Conservation (phyloP, 2,113 vertebrate genomes). For the Datnioides undecimradiatus region DNA sequence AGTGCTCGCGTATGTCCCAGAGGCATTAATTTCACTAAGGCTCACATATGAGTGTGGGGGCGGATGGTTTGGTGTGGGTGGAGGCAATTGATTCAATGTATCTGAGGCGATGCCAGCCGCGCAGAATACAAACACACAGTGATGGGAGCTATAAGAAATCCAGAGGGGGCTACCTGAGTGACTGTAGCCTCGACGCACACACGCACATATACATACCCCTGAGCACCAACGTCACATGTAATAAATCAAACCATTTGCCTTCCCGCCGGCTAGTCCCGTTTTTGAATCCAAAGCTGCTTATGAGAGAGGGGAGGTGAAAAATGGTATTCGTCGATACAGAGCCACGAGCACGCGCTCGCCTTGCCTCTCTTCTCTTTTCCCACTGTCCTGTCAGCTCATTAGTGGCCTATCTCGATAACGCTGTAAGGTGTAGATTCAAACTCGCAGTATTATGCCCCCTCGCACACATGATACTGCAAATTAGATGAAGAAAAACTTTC, state of each 20-base stretch:
- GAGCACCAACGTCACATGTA: conserved; percentile 49
- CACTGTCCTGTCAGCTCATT: conserved; percentile 77
- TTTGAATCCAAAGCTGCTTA: conserved; percentile 63
- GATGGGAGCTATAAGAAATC: conserved; percentile 28
- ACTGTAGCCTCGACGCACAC: conserved; percentile 23
- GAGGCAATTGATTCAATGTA: conserved; percentile 72
- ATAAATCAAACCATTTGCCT: conserved; percentile 72
- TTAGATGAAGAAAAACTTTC: conserved; percentile 61
- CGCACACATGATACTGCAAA: conserved; percentile 50
- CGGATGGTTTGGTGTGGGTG: conserved; percentile 66
- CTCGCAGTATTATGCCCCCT: conserved; percentile 60
- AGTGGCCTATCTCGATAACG: conserved; percentile 60
- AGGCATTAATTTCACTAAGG: conserved; percentile 67
- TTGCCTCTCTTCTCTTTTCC: conserved; percentile 16
- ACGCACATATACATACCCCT: conserved; percentile 29
- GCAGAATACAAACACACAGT: conserved; percentile 50
- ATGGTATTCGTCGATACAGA: conserved; percentile 63
- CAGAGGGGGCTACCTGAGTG: conserved; percentile 48
- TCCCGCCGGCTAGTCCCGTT: conserved; percentile 36
- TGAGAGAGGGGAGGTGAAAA: conserved; percentile 55
- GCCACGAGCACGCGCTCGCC: conserved; percentile 35
- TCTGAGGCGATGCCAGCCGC: conserved; percentile 57
- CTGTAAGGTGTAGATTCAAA: conserved; percentile 65
- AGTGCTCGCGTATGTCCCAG: conserved; percentile 44
- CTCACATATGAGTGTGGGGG: conserved; percentile 64